phyloP scores from a whole-genome alignment of 2,113 vertebrate species.

The Gymnobelideus leadbeateri region DNA sequence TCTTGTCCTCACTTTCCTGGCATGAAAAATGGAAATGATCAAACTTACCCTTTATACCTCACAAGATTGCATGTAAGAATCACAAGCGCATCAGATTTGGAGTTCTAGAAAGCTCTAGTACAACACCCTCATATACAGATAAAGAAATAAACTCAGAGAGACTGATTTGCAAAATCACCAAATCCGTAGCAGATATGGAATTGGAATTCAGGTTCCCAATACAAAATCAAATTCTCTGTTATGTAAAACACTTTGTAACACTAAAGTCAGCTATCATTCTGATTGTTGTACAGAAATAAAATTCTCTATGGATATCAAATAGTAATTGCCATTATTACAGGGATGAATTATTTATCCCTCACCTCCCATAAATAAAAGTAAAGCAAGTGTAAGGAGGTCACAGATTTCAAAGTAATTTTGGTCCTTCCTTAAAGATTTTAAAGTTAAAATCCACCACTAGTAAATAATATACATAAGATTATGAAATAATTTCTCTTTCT shows the following conservation, averaged over 20 bases:
- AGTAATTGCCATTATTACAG: neutral
- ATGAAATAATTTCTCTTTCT: constrained; percentile 22
- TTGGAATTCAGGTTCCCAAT: neutral
- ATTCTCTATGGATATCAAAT: constrained; percentile 14
- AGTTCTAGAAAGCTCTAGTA: neutral
- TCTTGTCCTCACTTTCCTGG: neutral
- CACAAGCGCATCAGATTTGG: neutral
- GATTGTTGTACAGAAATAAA: neutral
- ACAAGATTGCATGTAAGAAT: neutral
- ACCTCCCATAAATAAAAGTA: constrained; percentile 40
- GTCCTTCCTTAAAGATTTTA: neutral
- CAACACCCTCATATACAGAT: neutral
- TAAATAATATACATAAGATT: neutral
- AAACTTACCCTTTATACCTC: neutral
- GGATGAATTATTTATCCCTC: constrained; percentile 21
- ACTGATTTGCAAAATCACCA: neutral
- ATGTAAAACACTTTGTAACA: neutral
- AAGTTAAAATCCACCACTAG: neutral
- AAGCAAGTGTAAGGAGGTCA: constrained; percentile 50
- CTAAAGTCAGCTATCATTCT: neutral
- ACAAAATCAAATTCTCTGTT: neutral
- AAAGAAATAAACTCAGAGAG: neutral
- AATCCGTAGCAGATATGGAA: neutral
- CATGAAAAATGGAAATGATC: neutral
- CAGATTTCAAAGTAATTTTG: constrained; percentile 50